These are phyloP conservation scores for Brotula barbata DNA, from an alignment of 2,797 vertebrate genomes.

Conservation along the genomic window DNA sequence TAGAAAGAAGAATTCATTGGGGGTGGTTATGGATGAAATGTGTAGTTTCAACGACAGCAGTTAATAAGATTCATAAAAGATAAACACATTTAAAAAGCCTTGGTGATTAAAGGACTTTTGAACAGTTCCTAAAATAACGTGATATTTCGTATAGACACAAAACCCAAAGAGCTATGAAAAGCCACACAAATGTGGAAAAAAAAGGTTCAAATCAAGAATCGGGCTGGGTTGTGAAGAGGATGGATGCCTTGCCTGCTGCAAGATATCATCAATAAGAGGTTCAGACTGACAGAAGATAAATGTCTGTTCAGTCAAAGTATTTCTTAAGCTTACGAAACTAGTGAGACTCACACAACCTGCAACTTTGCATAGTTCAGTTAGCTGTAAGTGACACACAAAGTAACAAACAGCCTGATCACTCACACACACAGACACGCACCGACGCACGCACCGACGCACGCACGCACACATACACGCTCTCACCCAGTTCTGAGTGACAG, in stretches of 20 bases:
- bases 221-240: slow-evolving; percentile 30
- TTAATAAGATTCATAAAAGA: too few species aligned
- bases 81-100: too few species aligned
- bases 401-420: background rate
- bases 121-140: too few species aligned
- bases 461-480: slow-evolving; percentile 35
- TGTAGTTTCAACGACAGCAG: too few species aligned
- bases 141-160: too few species aligned
- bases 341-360: slow-evolving; percentile 8
- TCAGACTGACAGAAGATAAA: slow-evolving; percentile 46
- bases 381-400: too few species aligned
- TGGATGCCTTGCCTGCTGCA: slow-evolving; percentile 12
- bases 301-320: slow-evolving; percentile 29
- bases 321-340: slow-evolving; percentile 24
- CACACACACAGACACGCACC: slow-evolving; percentile 10
- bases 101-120: too few species aligned
- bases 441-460: slow-evolving; percentile 2
- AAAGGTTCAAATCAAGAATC: too few species aligned
- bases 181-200: too few species aligned
- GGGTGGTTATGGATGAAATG: too few species aligned
- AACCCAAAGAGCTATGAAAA: too few species aligned
- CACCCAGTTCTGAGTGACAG: slow-evolving; percentile 68
- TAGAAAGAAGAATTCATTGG: background rate
- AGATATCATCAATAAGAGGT: slow-evolving; percentile 35
- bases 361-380: background rate